Evolutionary conservation across 2,888 invertebrate genomes (phyloP), one percentile per base, ranked within the genome.

Genomic region (Trissoscelio sp.): DNA sequence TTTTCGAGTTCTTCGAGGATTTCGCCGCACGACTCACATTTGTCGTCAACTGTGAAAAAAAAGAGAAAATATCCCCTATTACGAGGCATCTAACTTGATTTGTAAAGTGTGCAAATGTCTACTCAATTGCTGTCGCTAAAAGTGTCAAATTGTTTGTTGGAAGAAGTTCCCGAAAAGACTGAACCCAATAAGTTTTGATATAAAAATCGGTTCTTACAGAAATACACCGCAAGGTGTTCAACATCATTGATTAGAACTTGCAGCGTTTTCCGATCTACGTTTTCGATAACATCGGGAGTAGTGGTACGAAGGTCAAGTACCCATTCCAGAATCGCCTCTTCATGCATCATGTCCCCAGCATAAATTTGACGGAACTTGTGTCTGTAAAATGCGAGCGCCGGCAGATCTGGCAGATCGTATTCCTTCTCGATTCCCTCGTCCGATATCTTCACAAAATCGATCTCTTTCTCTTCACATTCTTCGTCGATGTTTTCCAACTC

Each of bases 401-500:
- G 97, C 70, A 98, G 92, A 11, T 94, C 93, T 16, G 95, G 93
- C 16, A 98, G 92, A 90, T 97, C 97, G 89, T 97, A 97, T 92
- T 97, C 97, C 88, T 96, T 96, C 81, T 96, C 95, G 73, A 97
- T 94, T 51, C 96, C 96, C 24, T 96, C 95, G 88, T 97, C 97
- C 6, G 97, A 97, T 83, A 97, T 97, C 91, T 97, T 97, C 0
- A 98, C 96, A 89, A 98, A 97, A 90, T 97, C 96, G 84, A 98
- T 97, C 86, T 97, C 95, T 90, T 97, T 96, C 88, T 97, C 96
- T 92, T 97, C 97, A 88, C 97, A 97, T 89, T 97, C 97, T 86
- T 97, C 97, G 88, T 97, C 97, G 86, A 98, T 97, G 88, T 97
- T 97, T 91, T 98, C 98, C 79, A 98, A 90, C 90, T 97, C 97